Evolutionary conservation across 2,888 invertebrate genomes (phyloP), one percentile per base, ranked within the genome.

Genomic region (Noctua fimbriata): DNA sequence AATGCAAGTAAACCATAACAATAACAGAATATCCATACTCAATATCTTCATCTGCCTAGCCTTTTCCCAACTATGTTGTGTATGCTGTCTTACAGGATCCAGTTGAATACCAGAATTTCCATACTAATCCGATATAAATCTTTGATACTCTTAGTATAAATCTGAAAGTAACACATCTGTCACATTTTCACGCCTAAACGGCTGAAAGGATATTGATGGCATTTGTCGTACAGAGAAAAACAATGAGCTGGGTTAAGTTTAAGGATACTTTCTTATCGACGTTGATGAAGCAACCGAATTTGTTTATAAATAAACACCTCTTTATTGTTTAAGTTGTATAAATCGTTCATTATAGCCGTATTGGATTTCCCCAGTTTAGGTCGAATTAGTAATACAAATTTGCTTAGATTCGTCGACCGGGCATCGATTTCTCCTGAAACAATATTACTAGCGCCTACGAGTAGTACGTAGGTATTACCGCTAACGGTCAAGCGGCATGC

Each of bases 361-460:
- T n/a, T 60, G 41, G 66, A 83, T 83, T 76, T 85, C 72, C 74
- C 55, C 52, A 72, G 67, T 82, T 66, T 44, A 82, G 69, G 49
- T 79, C 49, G 12, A 58, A 81, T 9, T 63, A 41, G 55, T 65
- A 78, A 70, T 67, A 72, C 47, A 72, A 65, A 81, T 83, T 85
- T 80, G 72, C 80, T 73, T 75, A 69, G 52, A 78, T 80, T 86
- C 88, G 70, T 78, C 78, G 83, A 81, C 84, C 83, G 83, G 76
- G 67, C 71, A 73, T 85, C 83, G 92, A 92, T 94, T 94, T 94
- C 94, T 92, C 92, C 86, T 90, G 85, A 89, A 91, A 89, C 86
- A 71, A 44, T 78, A 47, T 21, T 73, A n/a, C 12, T 18, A 71
- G 49, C 66, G 44, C 10, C 24, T 69, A 44, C 12, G 49, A 55